Base-by-base conservation (phyloP, 2,797 vertebrate species). In the Sebastes itinus region DNA sequence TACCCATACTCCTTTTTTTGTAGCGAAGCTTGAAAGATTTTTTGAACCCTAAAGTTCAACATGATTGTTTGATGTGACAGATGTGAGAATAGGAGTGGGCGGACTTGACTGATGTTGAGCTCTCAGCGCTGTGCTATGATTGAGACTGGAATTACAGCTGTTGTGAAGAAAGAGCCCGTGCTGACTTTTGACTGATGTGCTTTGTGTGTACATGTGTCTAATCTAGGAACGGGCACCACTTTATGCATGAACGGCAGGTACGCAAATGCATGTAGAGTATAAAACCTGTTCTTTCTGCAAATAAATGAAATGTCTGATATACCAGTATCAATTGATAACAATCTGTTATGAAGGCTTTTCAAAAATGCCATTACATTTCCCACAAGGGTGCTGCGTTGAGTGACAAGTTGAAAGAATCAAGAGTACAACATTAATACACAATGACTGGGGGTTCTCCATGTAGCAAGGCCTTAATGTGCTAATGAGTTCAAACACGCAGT, bases 401-500 rank as follows among this genome's bases (percentile, higher is more conserved):
- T 87, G 82, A 79, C 52, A 28, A 77, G 73, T 32, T 78, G 65
- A 82, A 77, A 85, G 81, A 87, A 87, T 80, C 58, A 66, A 80
- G 82, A 86, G 64, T 66, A 80, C 72, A 91, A 84, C 85, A 82
- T 87, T 91, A 90, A 92, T 83, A 79, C 77, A 89, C 83, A 87
- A 68, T 91, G 90, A 87, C 84, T 83, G 78, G 78, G 81, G 80
- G 52, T 87, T 77, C 71, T 92, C 59, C 60, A 54, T 81, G 87
- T 72, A 81, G 74, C 67, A 20, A 81, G 81, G 82, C 88, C 87
- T 92, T 93, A 89, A 94, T 91, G 92, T 93, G 93, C 87, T 94
- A 94, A 95, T 94, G 94, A 94, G 91, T 94, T 94, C 88, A 95
- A 95, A 93, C 85, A 88, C 80, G 81, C 86, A 94, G 92, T 95